Evolutionary conservation across 2,888 invertebrate genomes (phyloP), one percentile per base, ranked within the genome.

Genomic region (Lymantria monacha): DNA sequence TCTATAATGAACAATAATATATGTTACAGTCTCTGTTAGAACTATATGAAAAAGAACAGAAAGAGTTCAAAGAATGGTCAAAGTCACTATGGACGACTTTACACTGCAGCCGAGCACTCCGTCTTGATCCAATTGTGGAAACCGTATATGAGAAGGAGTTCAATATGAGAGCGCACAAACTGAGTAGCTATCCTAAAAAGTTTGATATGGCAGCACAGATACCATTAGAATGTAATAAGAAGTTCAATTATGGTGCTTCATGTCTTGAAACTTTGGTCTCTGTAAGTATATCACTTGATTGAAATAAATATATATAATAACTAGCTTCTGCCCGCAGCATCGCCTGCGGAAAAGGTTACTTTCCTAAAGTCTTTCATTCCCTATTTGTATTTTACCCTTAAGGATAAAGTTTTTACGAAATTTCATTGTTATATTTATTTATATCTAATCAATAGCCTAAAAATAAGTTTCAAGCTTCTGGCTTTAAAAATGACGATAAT

Each of bases 61-160:
- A 81, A 48, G 87, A 85, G 44, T 91, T 66, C 56, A 64, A 66
- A 55, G 79, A 80, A 44, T 91, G 90, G 90, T 87, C 87, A 0
- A 85, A 80, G 53, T 48, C 63, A 0, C 49, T 80, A 0, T 91
- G 90, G 90, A 51, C 63, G 0, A 78, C 59, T 0, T 67, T 59
- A 3, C 83, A 87, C 31, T 86, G 84, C 44, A 66, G 79, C 1
- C 64, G 87, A 9, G 85, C 84, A 0, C 54, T 90, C 0, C 70
- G 83, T 0, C 87, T 88, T 0, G 85, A 82, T 38, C 85, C 83
- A 0, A 45, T 54, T 0, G 63, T 86, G 0, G 89, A 90, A 43
- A 61, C 59, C 0, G 72, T 83, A 0, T 90, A 89, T 13, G 82
- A 86, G 11, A 85, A 87, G 0, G 81, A 81, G 53, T 84, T 76